Evolutionary conservation across 2,797 vertebrate species (phyloP).

Genomic region (Rhabdophis nuchalis): DNA sequence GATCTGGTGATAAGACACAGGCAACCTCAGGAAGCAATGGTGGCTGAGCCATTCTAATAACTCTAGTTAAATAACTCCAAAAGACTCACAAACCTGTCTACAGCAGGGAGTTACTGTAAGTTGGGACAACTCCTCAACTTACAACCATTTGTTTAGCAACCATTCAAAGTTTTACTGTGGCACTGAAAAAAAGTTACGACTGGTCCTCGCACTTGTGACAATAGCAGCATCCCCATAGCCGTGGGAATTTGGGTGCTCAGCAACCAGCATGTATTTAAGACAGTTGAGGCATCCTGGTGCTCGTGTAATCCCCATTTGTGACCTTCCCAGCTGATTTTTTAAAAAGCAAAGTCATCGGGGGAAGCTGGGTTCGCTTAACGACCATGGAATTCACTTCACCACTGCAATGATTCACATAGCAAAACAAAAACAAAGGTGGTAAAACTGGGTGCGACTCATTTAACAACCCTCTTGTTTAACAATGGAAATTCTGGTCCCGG

Average conservation of each 20-base stretch:
- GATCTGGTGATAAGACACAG: neutral
- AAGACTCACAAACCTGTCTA: neutral
- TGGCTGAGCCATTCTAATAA: neutral
- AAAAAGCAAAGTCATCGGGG: neutral
- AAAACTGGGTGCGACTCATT: neutral
- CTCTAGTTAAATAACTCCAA: neutral
- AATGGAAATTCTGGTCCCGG: neutral
- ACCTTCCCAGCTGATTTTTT: neutral
- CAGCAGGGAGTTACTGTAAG: neutral
- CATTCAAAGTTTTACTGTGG: neutral
- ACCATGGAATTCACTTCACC: neutral
- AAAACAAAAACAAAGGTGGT: neutral
- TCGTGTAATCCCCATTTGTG: neutral
- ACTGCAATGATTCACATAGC: neutral
- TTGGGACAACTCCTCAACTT: too few species aligned
- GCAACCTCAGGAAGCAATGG: neutral
- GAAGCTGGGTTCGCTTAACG: neutral
- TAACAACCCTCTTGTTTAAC: neutral
- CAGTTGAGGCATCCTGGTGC: neutral
- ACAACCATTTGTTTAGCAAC: neutral
- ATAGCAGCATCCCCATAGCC: neutral
- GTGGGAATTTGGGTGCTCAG: neutral
- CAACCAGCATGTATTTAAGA: neutral
- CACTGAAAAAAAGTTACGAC: neutral
- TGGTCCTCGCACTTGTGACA: neutral